Evolutionary conservation across 1,140 invertebrate genomes (phyloP), one percentile per base, ranked within the genome.

Genomic region (Riptortus pedestris): DNA sequence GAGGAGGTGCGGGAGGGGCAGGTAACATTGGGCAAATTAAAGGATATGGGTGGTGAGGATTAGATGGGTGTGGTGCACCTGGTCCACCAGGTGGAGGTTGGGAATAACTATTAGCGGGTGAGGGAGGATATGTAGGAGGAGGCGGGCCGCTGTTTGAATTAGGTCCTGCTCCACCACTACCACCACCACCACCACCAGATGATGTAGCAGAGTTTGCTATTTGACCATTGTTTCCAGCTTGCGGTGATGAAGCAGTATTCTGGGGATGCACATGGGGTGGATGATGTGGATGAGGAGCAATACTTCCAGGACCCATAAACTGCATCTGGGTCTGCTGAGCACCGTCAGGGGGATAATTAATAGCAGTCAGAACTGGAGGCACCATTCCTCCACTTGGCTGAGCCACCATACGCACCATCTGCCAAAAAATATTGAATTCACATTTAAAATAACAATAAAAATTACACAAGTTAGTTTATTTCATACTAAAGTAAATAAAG

Each of bases 21-120:
- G 80, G 77, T 62, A 81, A 72, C 9, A 82, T 73, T 33, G 79
- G 78, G 68, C 81, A 84, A 78, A 84, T 79, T 51, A 84, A 62
- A 76, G 78, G 51, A 80, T 69, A 78, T 81, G 57, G 73, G 74
- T 60, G 77, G 76, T 28, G 75, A 77, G 31, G 75, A 73, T 1
- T 76, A 12, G 63, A 66, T 1, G 66, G 68, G 22, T 65, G 67
- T 9, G 68, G 66, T 12, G 61, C 66, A 31, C 64, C 67, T 9
- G 65, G 67, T 14, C 45, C 61, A 16, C 57, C 79, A 65, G 77
- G 78, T 2, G 78, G 74, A 14, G 77, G 76, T 67, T 78, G 78
- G 29, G 76, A 75, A 70, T 67, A 60, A 71, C 70, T 59, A 70
- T 68, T 68, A 73, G 73, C 62, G 67, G 76, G 67, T 65, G 73